Base-by-base conservation (phyloP, 2,888 invertebrate genomes). In the Lepeophtheirus nordmannii region DNA sequence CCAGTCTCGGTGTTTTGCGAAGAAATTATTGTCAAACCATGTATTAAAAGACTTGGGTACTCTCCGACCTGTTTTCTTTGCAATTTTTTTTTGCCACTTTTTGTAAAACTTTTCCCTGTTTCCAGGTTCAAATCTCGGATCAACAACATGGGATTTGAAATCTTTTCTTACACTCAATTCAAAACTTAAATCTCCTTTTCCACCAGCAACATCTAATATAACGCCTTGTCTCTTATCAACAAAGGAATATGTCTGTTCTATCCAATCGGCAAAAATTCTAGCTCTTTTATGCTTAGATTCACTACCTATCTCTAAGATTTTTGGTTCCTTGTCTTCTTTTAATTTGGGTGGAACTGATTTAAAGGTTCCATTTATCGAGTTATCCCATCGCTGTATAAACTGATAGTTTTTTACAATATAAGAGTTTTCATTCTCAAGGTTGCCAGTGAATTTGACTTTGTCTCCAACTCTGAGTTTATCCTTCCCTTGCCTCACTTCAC, bases 141-240 rank as follows among this genome's bases (percentile, higher is more conserved):
- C 62, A 11, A 62, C 23, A 8, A 62, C 62, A 40, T 20, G 17
- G 62, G 40, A 39, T 8, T 23, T n/a, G 17, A 62, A 17, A 17
- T 40, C 40, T 2, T 40, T 39, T 30, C 41, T 62, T 20, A 62
- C 17, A 17, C 17, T 30, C 40, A 62, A 40, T 30, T 62, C 62
- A 17, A 62, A 62, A 41, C 22, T 46, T 11, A 62, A n/a, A n/a
- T 62, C 62, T 1, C 62, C 62, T 14, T 40, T 20, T 62, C 62
- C 62, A 10, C 62, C 62, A 9, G 62, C 62, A n/a, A 62, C 40
- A 40, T 62, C 62, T n/a, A 62, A 40, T 11, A 62, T 62, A 1
- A 39, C 20, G 17, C n/a, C 17, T 30, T 30, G 2, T 30, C 7
- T 30, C 8, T 62, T 40, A 10, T 62, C 40, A 41, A 10, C 10